These are phyloP conservation scores for Mayetiola destructor DNA, from an alignment of 2,888 invertebrate genomes.

Conservation along the genomic window DNA sequence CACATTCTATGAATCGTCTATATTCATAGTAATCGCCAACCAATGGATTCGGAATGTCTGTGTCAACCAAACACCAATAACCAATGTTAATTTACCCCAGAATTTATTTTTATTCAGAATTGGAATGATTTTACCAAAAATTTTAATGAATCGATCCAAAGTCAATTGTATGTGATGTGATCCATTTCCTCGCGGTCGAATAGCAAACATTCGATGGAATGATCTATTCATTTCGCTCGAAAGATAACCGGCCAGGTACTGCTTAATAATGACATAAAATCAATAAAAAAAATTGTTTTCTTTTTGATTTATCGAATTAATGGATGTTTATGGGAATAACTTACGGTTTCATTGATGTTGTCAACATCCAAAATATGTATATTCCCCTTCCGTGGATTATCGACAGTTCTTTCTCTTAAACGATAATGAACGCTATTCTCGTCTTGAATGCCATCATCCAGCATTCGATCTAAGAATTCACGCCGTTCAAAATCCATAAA, in stretches of 20 bases:
- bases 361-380: neutral
- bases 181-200: neutral
- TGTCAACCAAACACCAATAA: neutral
- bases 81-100: too few relatives aligned
- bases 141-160: neutral
- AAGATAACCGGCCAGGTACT: neutral
- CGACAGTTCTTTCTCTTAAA: neutral
- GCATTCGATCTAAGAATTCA: neutral
- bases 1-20: neutral
- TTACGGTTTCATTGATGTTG: neutral
- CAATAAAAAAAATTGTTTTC: neutral
- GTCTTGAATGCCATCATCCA: neutral
- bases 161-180: neutral
- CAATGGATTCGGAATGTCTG: conserved; percentile 7
- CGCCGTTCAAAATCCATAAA: neutral
- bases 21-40: neutral
- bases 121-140: neutral
- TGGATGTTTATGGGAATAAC: neutral
- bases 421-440: too few relatives aligned
- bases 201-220: neutral
- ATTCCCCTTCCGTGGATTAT: neutral
- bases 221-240: neutral
- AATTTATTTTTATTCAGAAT: too few relatives aligned
- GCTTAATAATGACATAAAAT: neutral
- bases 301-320: neutral